Base-by-base conservation (phyloP, 2,113 vertebrate genomes). In the Geococcyx californianus region DNA sequence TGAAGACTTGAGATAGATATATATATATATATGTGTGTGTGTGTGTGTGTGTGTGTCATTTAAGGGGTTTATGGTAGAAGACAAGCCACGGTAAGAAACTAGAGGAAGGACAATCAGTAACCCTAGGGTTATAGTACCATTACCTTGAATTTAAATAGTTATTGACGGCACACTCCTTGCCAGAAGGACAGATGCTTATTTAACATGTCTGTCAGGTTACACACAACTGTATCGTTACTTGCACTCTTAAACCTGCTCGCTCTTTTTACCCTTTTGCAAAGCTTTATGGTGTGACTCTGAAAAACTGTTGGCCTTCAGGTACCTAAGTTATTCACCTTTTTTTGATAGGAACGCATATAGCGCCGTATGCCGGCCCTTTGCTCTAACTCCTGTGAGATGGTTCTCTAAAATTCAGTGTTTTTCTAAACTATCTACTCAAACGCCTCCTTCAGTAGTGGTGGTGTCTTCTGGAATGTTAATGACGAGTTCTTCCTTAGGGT, bases 391-490 rank as follows among this genome's bases (percentile, higher is more conserved):
- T 90, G 31, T 51, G 73, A 44, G 49, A 10, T 20, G 2, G 1
- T 75, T 86, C 64, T 94, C 52, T 92, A 56, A 81, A 93, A 64
- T 72, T 60, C 36, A 11, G 11, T 45, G n/a, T 40, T 90, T 95
- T 90, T 84, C 60, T 44, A 70, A 54, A 33, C 29, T 82, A 7
- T 51, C 36, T 34, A 10, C 78, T 85, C 44, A 62, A 56, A 63
- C 3, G 4, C 64, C 58, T 55, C 45, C 44, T 42, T 66, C 7
- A 10, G 38, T 38, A 67, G 25, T 2, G 0, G 8, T 49, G 60
- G 21, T 49, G 44, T 59, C 79, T 92, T 70, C 36, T 92, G 85
- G 55, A 92, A 93, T 93, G 64, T 44, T 92, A 95, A 96, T 83
- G 42, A 52, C 58, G 79, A 6, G 8, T 70, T 60, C 90, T 92